Conservation (phyloP, 1,140 invertebrate genomes). For the Centruroides vittatus region DNA sequence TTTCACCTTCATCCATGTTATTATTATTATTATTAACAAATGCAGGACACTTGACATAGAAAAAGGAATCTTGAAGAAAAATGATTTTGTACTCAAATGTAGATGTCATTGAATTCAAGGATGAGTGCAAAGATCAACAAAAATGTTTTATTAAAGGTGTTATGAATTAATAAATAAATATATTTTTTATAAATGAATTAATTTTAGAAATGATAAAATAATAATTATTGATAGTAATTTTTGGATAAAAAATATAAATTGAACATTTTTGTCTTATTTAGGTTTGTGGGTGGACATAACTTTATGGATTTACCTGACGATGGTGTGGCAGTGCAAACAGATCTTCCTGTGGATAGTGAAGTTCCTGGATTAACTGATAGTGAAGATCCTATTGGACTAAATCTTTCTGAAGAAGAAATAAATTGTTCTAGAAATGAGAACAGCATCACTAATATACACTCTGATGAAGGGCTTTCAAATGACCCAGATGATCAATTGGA, state of each 20-base stretch:
- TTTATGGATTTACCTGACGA: constrained; percentile 15
- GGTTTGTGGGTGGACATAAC: not conserved
- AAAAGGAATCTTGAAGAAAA: too few species aligned
- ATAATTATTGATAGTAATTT: not conserved
- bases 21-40: too few species aligned
- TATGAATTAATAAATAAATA: too few species aligned
- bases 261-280: not conserved
- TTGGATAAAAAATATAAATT: not conserved
- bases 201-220: not conserved
- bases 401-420: constrained; percentile 8
- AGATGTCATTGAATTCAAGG: too few species aligned
- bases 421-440: not conserved
- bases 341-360: constrained; percentile 4
- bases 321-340: constrained; percentile 3
- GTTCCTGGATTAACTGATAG: not conserved
- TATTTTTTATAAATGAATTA: too few species aligned
- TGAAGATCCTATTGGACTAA: constrained; percentile 6
- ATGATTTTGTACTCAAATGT: too few species aligned
- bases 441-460: too few species aligned
- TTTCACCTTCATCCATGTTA: too few species aligned
- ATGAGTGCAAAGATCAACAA: too few species aligned
- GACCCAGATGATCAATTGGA: constrained; percentile 4
- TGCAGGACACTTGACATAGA: too few species aligned
- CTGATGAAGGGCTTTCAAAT: constrained; percentile 1
- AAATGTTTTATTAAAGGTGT: too few species aligned